Evolutionary conservation across 2,113 vertebrate genomes (phyloP).

Genomic region (Alexandromys fortis): DNA sequence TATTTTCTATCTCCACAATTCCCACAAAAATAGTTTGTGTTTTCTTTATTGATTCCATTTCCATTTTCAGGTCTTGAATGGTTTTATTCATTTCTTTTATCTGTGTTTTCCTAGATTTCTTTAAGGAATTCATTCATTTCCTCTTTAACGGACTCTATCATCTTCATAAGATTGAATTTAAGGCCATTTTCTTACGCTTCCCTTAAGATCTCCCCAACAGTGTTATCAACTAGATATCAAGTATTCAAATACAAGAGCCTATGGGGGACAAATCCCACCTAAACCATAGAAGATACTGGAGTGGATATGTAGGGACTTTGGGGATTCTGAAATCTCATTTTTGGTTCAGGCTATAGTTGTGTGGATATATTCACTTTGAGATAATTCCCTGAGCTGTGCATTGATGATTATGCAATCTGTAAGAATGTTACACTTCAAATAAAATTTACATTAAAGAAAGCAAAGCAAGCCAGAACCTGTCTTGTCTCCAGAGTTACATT

Average conservation of each 20-base stretch:
- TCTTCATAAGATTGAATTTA: neutral
- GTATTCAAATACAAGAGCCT: neutral
- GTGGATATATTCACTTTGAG: neutral
- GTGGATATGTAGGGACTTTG: neutral
- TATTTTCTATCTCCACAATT: neutral
- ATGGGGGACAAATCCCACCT: neutral
- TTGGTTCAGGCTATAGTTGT: neutral
- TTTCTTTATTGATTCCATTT: neutral
- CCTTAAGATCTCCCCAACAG: neutral
- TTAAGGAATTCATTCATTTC: neutral
- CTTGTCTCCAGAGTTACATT: neutral
- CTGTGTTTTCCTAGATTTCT: neutral
- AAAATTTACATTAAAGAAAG: constrained; percentile 6
- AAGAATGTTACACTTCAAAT: neutral
- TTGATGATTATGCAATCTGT: neutral
- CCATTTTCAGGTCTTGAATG: neutral
- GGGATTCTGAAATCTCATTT: neutral
- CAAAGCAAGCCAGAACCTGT: neutral
- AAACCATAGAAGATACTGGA: neutral
- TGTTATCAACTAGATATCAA: no score
- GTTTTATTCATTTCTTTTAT: neutral
- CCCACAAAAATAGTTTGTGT: neutral
- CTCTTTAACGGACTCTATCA: neutral
- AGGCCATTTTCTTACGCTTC: neutral
- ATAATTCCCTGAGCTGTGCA: neutral